Evolutionary conservation across 2,888 invertebrate species (phyloP).

Genomic region (Rotaria macrura): DNA sequence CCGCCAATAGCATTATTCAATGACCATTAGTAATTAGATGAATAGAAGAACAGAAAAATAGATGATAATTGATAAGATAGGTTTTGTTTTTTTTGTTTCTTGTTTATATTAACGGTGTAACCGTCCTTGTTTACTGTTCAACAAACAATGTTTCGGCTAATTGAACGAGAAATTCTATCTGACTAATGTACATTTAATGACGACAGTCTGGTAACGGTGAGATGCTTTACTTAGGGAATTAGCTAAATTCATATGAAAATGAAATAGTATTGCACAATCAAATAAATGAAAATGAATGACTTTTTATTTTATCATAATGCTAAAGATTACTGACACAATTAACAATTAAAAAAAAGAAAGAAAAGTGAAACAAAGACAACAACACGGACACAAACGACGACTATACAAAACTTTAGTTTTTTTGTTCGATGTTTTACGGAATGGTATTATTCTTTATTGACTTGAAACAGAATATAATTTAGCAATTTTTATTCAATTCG

Average conservation of each 20-base stretch:
- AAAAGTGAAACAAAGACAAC: background rate
- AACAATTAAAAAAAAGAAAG: background rate
- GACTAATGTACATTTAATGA: background rate
- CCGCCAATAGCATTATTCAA: background rate
- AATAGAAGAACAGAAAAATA: no score
- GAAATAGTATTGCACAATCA: background rate
- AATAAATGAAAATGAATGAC: background rate
- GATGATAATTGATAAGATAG: no score
- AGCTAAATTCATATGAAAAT: no score
- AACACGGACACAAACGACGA: background rate
- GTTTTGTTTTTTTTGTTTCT: background rate
- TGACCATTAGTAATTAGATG: background rate
- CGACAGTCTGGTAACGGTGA: background rate
- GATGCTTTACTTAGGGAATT: background rate
- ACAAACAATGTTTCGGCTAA: background rate
- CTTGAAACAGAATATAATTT: background rate
- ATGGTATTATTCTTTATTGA: background rate
- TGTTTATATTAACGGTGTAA: background rate
- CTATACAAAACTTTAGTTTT: background rate
- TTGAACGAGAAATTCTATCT: background rate
- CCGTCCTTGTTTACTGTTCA: background rate
- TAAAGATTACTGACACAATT: conserved; percentile 7
- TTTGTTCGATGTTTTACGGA: background rate
- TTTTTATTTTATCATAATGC: background rate
- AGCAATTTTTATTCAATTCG: conserved; percentile 19